Evolutionary conservation across 2,888 invertebrate genomes (phyloP).

Genomic region (Criorhina ranunculi): DNA sequence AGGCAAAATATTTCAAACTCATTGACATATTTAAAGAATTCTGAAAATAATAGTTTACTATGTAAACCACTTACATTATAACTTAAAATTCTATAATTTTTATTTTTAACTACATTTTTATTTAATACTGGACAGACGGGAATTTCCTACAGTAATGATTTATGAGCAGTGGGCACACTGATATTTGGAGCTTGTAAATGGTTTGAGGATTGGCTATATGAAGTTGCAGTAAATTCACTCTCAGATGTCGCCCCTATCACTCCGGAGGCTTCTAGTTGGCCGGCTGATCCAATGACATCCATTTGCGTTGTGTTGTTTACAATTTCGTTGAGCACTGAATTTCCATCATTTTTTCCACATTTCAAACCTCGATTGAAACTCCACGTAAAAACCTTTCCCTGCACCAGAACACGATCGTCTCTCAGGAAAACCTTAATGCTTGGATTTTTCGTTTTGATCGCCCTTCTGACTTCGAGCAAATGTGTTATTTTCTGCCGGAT

Average conservation of each 20-base stretch:
- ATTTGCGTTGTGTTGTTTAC: no score
- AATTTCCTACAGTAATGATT: background rate
- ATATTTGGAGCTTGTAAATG: background rate
- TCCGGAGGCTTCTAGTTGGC: no score
- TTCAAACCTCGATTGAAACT: background rate
- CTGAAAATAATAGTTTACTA: background rate
- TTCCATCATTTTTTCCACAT: background rate
- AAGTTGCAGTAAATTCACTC: background rate
- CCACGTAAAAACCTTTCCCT: background rate
- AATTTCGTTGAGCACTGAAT: background rate
- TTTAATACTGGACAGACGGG: constrained; percentile 3
- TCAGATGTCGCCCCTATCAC: no score
- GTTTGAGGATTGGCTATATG: background rate
- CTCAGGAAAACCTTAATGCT: background rate
- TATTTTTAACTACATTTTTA: background rate
- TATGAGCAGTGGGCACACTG: background rate
- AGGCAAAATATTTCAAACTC: background rate
- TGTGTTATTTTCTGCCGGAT: background rate
- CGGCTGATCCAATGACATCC: no score
- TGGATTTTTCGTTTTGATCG: background rate
- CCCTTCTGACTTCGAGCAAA: background rate
- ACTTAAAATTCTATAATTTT: constrained; percentile 4
- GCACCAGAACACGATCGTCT: background rate
- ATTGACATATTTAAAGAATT: background rate
- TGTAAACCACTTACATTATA: background rate